Conservation (phyloP, 1,140 invertebrate species). For the Drosophila prosaltans region DNA sequence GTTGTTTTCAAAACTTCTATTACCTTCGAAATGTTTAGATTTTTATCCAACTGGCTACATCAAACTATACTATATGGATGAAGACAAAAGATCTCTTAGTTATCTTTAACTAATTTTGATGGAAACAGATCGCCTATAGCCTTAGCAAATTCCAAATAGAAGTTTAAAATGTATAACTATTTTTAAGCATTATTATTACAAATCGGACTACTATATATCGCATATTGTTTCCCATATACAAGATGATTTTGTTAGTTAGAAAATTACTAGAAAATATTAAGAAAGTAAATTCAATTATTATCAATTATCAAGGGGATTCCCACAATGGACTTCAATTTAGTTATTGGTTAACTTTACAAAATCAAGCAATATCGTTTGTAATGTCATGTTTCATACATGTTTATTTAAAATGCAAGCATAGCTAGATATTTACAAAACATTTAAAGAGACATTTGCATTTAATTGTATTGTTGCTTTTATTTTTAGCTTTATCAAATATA, state of each 20-base stretch:
- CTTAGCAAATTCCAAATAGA: no score
- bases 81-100: no score
- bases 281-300: background rate
- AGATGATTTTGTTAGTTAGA: background rate
- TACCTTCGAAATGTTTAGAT: background rate
- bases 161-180: no score
- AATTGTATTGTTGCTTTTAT: conserved; percentile 50
- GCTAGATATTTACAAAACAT: conserved; percentile 12
- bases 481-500: conserved; percentile 47
- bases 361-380: background rate
- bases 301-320: background rate
- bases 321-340: background rate
- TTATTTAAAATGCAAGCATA: conserved; percentile 4
- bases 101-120: no score
- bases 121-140: no score
- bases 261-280: background rate
- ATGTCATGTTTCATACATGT: background rate
- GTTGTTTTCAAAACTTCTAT: background rate
- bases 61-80: no score
- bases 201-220: background rate
- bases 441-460: conserved; percentile 40
- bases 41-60: no score
- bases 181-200: no score
- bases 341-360: background rate
- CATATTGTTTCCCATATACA: background rate